A percentile compares a stretch with the other conserved stretches of the same genome.
These are phyloP conservation scores for Eupithecia centaureata DNA, from an alignment of 2,888 invertebrate species.

Conservation along the genomic window DNA sequence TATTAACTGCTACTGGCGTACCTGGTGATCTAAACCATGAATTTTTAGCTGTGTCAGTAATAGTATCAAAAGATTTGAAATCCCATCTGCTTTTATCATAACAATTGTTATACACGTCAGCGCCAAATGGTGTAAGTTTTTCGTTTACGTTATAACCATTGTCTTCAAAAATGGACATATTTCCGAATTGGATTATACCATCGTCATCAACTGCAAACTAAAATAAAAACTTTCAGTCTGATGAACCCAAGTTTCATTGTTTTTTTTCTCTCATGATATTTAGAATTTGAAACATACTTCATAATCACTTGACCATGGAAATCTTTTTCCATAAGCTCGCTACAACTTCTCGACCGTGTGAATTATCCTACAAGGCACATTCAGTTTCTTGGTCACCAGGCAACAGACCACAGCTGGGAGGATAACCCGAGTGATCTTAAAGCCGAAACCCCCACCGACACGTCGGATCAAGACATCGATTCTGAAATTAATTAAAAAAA, in stretches of 20 bases:
- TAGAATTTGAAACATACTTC: slow-evolving; percentile 54
- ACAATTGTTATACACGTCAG: slow-evolving; percentile 52
- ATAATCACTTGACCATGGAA: slow-evolving; percentile 65
- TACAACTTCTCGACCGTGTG: slow-evolving; percentile 84
- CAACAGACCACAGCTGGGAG: slow-evolving; percentile 84
- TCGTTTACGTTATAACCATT: slow-evolving; percentile 70
- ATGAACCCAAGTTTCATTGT: neutral
- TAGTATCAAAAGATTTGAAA: slow-evolving; percentile 50
- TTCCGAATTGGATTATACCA: slow-evolving; percentile 81
- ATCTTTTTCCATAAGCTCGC: slow-evolving; percentile 79
- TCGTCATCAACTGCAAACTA: slow-evolving; percentile 64
- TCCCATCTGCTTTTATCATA: slow-evolving; percentile 59
- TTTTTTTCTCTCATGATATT: neutral
- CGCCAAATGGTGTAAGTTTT: slow-evolving; percentile 41
- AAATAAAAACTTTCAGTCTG: neutral
- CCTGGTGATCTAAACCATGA: slow-evolving; percentile 66
- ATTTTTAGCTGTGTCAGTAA: slow-evolving; percentile 66
- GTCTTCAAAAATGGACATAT: slow-evolving; percentile 74
- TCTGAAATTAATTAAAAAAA: slow-evolving; percentile 59
- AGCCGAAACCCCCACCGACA: slow-evolving; percentile 82
- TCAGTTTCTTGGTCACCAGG: slow-evolving; percentile 83
- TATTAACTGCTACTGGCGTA: neutral
- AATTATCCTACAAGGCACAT: slow-evolving; percentile 85
- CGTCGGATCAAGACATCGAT: slow-evolving; percentile 82
- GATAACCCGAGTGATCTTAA: slow-evolving; percentile 85